Base-by-base conservation (phyloP, 2,797 vertebrate species). In the Coendou prehensilis region DNA sequence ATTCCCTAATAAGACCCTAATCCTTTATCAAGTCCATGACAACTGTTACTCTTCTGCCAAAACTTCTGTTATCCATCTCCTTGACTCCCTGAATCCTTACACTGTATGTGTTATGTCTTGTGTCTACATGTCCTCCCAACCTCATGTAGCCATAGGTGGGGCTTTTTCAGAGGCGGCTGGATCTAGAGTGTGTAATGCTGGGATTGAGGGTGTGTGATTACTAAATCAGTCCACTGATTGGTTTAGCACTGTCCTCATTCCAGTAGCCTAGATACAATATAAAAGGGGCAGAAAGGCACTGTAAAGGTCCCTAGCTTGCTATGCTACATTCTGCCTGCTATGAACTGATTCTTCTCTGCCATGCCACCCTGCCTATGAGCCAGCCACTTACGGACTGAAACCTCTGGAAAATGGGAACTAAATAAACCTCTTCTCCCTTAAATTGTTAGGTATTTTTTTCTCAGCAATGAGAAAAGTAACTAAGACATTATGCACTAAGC, bases 131-230 rank as follows among this genome's bases (percentile, higher is more conserved):
- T 37, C 30, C 33, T 69, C 33, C 64, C n/a, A 69, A 69, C 7
- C 33, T 69, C 15, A 18, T 37, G 33, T n/a, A 69, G 33, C 15
- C 33, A 14, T 1, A 69, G 33, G 33, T 69, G 6, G n/a, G 64
- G 64, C 33, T 37, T n/a, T 18, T 18, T 9, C 17, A 69, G 64
- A 69, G 1, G 6, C 37, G 15, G 64, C 33, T 37, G 33, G 33
- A 37, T n/a, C 3, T 8, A 17, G 15, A 9, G 17, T 3, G 15
- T 37, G 33, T 69, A 17, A 1, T 8, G 2, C 64, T n/a, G 6
- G 63, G 33, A 67, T 6, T 6, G n/a, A 67, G 33, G 3, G 17
- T 37, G 64, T n/a, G n/a, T 69, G 17, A 15, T 69, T 69, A 37
- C 33, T 69, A 18, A 69, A n/a, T 37, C 64, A n/a, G 33, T n/a